Percentiles rank a stretch among this genome's conserved stretches.
These are phyloP conservation scores for Proterorhinus semilunaris DNA, from an alignment of 2,113 vertebrate species.

Conservation along the genomic window DNA sequence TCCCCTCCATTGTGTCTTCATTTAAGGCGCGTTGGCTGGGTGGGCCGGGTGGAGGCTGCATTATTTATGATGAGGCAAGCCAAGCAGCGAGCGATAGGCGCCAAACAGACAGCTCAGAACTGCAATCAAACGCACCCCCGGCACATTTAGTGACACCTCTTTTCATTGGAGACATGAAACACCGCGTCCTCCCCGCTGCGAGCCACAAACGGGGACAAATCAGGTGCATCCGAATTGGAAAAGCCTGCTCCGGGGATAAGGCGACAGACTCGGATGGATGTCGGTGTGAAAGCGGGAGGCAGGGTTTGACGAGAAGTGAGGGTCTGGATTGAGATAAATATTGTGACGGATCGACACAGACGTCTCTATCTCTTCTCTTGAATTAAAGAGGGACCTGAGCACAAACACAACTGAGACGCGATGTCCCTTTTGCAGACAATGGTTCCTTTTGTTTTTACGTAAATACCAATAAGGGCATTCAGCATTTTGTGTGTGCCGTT, in stretches of 20 bases:
- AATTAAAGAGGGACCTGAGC: background rate
- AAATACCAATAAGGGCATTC: too few species aligned
- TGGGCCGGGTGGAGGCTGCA: slow-evolving; percentile 62
- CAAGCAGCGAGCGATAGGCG: slow-evolving; percentile 59
- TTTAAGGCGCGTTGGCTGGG: slow-evolving; percentile 64
- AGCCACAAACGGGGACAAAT: slow-evolving; percentile 30
- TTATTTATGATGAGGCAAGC: slow-evolving; percentile 72
- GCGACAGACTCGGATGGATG: slow-evolving; percentile 22
- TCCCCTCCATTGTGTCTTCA: slow-evolving; percentile 51
- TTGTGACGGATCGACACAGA: slow-evolving; percentile 53
- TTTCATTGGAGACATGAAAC: slow-evolving; percentile 59
- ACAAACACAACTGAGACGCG: too few species aligned
- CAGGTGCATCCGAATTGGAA: slow-evolving; percentile 26
- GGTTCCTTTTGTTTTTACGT: too few species aligned
- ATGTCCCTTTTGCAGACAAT: background rate
- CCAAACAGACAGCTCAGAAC: slow-evolving; percentile 55
- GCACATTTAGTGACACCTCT: slow-evolving; percentile 55
- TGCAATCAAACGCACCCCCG: slow-evolving; percentile 57
- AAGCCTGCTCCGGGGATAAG: slow-evolving; percentile 28
- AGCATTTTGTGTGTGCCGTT: too few species aligned
- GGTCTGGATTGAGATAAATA: slow-evolving; percentile 52
- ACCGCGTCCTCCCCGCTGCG: slow-evolving; percentile 36
- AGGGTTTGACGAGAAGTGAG: slow-evolving; percentile 47
- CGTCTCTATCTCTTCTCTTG: slow-evolving; percentile 38
- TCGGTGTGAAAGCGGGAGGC: slow-evolving; percentile 39